Percentiles rank a stretch among this genome's conserved stretches.
These are phyloP conservation scores for Drosophila subobscura DNA, from an alignment of 1,140 invertebrate species.

Conservation along the genomic window DNA sequence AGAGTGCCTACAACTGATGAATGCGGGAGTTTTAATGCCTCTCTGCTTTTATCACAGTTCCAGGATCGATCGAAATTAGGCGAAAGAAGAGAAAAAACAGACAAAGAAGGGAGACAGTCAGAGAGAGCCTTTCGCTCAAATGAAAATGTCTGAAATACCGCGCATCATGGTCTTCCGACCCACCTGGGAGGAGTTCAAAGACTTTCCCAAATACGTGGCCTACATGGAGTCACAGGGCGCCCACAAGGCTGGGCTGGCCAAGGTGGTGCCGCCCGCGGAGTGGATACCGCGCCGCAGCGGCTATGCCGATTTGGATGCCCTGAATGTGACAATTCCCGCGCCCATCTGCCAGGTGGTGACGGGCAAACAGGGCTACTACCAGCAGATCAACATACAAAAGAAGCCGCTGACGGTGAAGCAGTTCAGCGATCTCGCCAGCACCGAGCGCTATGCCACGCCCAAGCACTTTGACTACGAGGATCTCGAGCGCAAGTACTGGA, in stretches of 20 bases:
- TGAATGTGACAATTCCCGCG: conserved; percentile 93
- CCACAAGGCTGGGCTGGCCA: conserved; percentile 96
- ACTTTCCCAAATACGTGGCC: conserved; percentile 95
- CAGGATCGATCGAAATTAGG: conserved; percentile 25
- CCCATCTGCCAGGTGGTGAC: conserved; percentile 94
- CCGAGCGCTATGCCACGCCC: conserved; percentile 92
- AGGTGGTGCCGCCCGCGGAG: conserved; percentile 97
- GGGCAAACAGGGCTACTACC: conserved; percentile 97
- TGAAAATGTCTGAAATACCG: conserved; percentile 79
- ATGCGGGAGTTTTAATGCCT: conserved; percentile 39
- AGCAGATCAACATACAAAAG: conserved; percentile 98
- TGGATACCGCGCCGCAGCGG: conserved; percentile 95
- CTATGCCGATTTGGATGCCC: conserved; percentile 90
- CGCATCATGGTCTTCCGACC: conserved; percentile 93
- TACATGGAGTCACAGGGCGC: conserved; percentile 97
- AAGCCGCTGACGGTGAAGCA: conserved; percentile 95
- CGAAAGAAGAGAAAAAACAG: background rate
- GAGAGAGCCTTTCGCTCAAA: conserved; percentile 4
- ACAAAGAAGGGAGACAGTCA: background rate
- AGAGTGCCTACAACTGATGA: conserved; percentile 6
- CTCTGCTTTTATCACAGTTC: conserved; percentile 51
- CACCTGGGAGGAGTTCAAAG: conserved; percentile 97
- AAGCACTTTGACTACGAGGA: conserved; percentile 96
- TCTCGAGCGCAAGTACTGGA: conserved; percentile 99
- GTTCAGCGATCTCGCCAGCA: conserved; percentile 93